Evolutionary conservation across 1,140 invertebrate species (phyloP), one percentile per base, ranked within the genome.

Genomic region (Caenorhabditis brenneri): DNA sequence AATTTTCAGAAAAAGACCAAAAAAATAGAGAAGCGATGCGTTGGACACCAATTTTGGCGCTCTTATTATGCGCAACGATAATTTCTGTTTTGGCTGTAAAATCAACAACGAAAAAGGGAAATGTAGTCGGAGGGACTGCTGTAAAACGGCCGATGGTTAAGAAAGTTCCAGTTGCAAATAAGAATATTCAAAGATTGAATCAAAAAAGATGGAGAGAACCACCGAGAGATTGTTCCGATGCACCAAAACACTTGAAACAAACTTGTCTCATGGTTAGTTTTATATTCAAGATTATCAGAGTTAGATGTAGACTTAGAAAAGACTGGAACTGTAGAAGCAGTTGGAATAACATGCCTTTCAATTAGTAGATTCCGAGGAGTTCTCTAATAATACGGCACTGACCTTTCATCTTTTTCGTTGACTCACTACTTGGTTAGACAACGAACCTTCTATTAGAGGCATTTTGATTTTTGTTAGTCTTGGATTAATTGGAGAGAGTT

Each of bases 201-300:
- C 78, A 74, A 10, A 74, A 74, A 29, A 31, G 65, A 31, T 74
- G 65, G 65, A 81, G 69, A 36, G 84, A 74, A 27, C 79, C 79
- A 33, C 84, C 84, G 22, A 60, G 84, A 46, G 88, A 89, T 58
- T 89, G 88, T 58, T 89, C 88, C 22, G 88, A 89, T 86, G 88
- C 88, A 36, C 88, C 88, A 24, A 86, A 89, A 27, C 60, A 84
- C 36, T 82, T 86, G 33, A 83, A 85, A 33, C 80, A 81, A 27
- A 79, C 84, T 33, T 89, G 88, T 80, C 46, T 86, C 49, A 85
- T 85, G 60, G 83, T 88, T 31, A 79, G 87, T 81, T 22, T 6
- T n/a, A 60, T 39, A n/a, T n/a, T n/a, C n/a, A n/a, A n/a, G n/a
- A n/a, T n/a, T n/a, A n/a, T n/a, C n/a, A n/a, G n/a, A n/a, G n/a